phyloP scores from a whole-genome alignment of 2,113 vertebrate genomes.

The Scytalopus superciliaris region DNA sequence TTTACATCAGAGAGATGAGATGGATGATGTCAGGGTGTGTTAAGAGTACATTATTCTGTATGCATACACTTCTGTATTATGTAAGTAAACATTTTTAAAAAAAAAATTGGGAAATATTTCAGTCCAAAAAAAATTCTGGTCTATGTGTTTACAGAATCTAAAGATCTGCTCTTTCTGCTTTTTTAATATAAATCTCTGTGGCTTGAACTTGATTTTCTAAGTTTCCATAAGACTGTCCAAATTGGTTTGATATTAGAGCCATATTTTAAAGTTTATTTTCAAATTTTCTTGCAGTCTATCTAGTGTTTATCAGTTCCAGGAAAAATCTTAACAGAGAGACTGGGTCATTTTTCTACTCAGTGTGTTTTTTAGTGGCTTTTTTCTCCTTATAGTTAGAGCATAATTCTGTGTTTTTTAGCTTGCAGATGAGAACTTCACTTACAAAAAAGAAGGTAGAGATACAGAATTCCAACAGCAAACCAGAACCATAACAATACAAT shows the following conservation, averaged over 20 bases:
- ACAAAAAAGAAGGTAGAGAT: background rate
- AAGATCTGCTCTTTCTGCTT: conserved; percentile 15
- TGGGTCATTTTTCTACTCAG: background rate
- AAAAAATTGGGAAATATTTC: background rate
- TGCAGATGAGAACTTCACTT: background rate
- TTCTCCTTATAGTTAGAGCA: background rate
- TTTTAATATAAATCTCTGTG: conserved; percentile 6
- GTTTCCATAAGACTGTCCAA: conserved; percentile 27
- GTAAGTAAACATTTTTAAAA: background rate
- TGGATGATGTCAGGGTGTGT: background rate
- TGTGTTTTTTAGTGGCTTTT: background rate
- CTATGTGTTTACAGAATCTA: background rate
- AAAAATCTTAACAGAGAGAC: conserved; percentile 12
- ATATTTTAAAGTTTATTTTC: conserved; percentile 8
- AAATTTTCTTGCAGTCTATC: conserved; percentile 9
- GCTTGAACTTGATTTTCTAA: conserved; percentile 13
- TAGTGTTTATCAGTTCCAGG: conserved; percentile 42
- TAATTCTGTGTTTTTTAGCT: background rate
- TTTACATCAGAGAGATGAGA: conserved; percentile 20
- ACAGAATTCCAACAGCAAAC: background rate
- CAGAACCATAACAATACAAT: background rate
- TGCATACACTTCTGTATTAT: background rate
- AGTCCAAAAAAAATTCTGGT: conserved; percentile 25
- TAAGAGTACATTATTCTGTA: background rate
- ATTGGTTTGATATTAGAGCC: background rate